These are phyloP conservation scores for Lasioglossum albipes DNA, from an alignment of 1,140 invertebrate genomes.

Conservation along the genomic window DNA sequence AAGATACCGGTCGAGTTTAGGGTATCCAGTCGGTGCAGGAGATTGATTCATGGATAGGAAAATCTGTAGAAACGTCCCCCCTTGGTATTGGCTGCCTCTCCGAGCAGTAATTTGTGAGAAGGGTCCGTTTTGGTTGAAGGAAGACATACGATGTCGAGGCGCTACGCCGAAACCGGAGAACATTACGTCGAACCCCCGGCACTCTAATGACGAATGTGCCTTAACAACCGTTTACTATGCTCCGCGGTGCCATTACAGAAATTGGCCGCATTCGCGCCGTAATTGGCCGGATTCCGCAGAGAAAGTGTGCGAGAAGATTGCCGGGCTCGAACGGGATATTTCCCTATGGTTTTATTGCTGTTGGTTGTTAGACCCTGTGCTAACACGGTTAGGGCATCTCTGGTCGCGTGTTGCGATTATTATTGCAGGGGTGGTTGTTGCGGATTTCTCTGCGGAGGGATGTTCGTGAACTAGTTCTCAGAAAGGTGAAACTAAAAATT, in stretches of 20 bases:
- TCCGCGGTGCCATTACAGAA: conserved; percentile 15
- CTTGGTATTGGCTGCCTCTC: conserved; percentile 15
- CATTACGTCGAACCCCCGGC: conserved; percentile 20
- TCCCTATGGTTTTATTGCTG: too few species aligned
- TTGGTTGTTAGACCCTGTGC: too few species aligned
- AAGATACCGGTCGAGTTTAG: conserved; percentile 14
- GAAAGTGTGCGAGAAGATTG: background rate
- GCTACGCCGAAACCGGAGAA: conserved; percentile 16
- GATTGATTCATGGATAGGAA: conserved; percentile 55
- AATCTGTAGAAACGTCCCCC: conserved; percentile 47
- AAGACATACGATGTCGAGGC: conserved; percentile 55
- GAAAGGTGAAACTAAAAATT: too few species aligned
- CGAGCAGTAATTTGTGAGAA: conserved; percentile 49
- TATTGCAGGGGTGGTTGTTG: too few species aligned
- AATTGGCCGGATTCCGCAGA: background rate
- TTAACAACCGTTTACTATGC: conserved; percentile 25
- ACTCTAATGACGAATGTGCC: conserved; percentile 54
- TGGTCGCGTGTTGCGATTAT: too few species aligned
- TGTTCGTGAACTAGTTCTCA: too few species aligned
- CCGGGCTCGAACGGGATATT: background rate
- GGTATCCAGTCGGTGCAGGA: conserved; percentile 24
- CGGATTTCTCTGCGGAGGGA: too few species aligned
- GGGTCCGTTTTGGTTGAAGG: conserved; percentile 59
- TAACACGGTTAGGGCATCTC: too few species aligned
- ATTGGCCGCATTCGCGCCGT: conserved; percentile 1